Evolutionary conservation across 1,140 invertebrate species (phyloP).

Genomic region (Tetragnatha versicolor): DNA sequence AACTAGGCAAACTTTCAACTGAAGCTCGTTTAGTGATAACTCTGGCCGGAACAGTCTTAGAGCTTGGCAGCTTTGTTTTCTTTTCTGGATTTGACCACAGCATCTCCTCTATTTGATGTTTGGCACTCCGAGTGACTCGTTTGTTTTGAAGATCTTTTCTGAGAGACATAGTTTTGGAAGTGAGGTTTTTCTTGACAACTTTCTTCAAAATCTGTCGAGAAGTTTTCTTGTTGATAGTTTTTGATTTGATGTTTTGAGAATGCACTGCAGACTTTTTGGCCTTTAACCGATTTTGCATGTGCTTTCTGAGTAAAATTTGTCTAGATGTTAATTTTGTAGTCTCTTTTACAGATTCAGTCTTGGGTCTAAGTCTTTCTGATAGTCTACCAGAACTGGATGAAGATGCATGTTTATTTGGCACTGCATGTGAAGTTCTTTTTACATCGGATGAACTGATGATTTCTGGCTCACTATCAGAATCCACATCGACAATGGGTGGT

Average conservation of each 20-base stretch:
- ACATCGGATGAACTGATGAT: constrained; percentile 1
- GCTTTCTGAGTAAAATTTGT: constrained; percentile 36
- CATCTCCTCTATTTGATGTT: constrained; percentile 49
- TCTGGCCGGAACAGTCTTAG: constrained; percentile 5
- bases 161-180: constrained; percentile 40
- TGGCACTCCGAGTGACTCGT: constrained; percentile 48
- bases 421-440: background rate
- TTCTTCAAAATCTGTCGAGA: constrained; percentile 38
- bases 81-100: constrained; percentile 50
- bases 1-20: background rate
- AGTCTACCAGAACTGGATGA: background rate
- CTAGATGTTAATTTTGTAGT: background rate
- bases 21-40: background rate
- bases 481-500: constrained; percentile 56
- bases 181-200: constrained; percentile 22
- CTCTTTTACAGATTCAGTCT: background rate
- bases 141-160: constrained; percentile 48
- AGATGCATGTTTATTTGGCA: background rate
- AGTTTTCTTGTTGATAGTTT: constrained; percentile 9
- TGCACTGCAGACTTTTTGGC: constrained; percentile 32
- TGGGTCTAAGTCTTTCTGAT: background rate
- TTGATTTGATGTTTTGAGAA: constrained; percentile 24
- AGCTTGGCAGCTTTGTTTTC: background rate
- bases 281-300: constrained; percentile 37
- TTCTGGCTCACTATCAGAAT: constrained; percentile 56